These are phyloP conservation scores for Columba livia DNA, from an alignment of 2,113 vertebrate genomes.

Conservation along the genomic window DNA sequence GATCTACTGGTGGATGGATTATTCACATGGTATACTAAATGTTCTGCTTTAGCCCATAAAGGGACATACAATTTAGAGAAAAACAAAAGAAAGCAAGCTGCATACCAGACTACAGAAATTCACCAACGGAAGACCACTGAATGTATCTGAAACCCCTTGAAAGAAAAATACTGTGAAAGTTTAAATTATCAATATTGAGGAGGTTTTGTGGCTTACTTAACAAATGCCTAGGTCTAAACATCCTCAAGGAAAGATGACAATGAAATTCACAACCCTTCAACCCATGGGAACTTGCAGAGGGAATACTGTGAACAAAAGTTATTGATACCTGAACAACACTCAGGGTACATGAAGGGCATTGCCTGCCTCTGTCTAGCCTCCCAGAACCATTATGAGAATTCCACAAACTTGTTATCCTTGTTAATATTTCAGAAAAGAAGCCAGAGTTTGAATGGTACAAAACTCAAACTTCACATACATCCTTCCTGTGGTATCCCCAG, in stretches of 20 bases:
- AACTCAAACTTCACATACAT: not conserved
- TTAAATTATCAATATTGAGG: not conserved
- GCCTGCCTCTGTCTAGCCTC: not conserved
- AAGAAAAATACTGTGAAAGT: not conserved
- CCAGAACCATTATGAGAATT: not conserved
- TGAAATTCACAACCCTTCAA: not conserved
- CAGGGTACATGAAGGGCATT: not conserved
- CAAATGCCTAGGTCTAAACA: not conserved
- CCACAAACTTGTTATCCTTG: not conserved
- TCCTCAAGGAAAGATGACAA: not conserved
- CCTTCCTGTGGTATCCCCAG: not conserved
- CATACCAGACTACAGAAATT: not conserved
- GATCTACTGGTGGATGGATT: not conserved
- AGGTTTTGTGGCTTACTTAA: not conserved
- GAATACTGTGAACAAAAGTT: not conserved
- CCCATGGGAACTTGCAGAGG: not conserved
- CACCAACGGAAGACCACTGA: not conserved
- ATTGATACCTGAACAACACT: not conserved
- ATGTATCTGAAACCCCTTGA: not conserved
- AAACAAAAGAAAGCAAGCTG: not conserved
- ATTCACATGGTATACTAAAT: not conserved
- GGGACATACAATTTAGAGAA: not conserved
- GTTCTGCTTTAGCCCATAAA: not conserved
- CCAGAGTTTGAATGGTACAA: not conserved
- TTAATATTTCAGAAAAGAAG: not conserved